Evolutionary conservation across 2,888 invertebrate species (phyloP), one percentile per base, ranked within the genome.

Genomic region (Ophion ventricosus): DNA sequence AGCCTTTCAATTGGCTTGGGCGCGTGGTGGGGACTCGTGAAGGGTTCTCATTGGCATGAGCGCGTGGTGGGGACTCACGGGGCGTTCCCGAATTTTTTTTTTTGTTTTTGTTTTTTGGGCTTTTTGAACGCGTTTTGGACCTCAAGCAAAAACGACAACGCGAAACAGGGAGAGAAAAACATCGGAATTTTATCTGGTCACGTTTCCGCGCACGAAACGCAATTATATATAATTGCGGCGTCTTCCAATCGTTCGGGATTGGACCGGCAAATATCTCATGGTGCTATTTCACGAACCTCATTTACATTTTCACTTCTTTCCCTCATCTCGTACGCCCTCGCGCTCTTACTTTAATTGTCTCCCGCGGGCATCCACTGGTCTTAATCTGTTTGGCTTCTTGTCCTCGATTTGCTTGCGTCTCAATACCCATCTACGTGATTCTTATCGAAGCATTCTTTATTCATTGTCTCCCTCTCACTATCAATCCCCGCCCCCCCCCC

Each of bases 231-330:
- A 67, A 83, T 80, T 59, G 64, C 66, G 64, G 64, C 17, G 80
- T 61, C 59, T 83, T 76, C 79, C 83, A 80, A 83, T 80, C 80
- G 59, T 80, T 35, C 66, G 20, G 76, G 75, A n/a, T 80, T 83
- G 66, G 59, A 83, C 70, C 69, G 74, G 54, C 74, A n/a, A n/a
- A 83, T 83, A 75, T 56, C 49, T 26, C 66, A 14, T 14, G 20
- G 67, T 49, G 57, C 70, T 64, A 80, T 75, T 70, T 75, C 66
- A 66, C 66, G 59, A 20, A 20, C 72, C 75, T 80, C 83, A 54
- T 83, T 80, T 76, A 64, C 80, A 83, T 83, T 79, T 79, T 64
- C 64, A 40, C 70, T 54, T 10, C 2, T 57, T 11, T 74, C n/a
- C 10, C 14, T 1, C 54, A n/a, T 8, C n/a, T n/a, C n/a, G n/a